Conservation (phyloP, 2,113 vertebrate genomes). For the Dasyurus viverrinus region DNA sequence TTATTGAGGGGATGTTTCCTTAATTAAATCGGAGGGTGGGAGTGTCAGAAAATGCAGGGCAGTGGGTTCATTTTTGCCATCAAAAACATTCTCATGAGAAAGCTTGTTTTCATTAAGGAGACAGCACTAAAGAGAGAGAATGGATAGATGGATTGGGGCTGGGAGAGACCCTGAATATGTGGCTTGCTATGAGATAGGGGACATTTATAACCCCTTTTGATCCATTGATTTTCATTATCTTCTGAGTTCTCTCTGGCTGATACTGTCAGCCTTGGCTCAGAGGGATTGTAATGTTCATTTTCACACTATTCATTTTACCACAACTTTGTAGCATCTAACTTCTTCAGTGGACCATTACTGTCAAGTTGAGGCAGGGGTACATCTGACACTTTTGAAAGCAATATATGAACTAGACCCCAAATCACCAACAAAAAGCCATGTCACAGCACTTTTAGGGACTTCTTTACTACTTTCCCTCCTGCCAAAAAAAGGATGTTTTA, state of each 20-base stretch:
- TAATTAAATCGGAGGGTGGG: slow-evolving; percentile 37
- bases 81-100: slow-evolving; percentile 11
- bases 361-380: neutral
- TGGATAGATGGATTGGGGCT: neutral
- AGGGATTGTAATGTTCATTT: neutral
- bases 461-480: neutral
- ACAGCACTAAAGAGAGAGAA: neutral
- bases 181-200: neutral
- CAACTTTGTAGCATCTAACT: no score
- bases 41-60: neutral
- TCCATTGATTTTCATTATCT: neutral
- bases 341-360: neutral
- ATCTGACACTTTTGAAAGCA: no score
- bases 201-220: neutral
- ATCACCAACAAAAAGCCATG: neutral
- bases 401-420: neutral
- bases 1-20: slow-evolving; percentile 58
- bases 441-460: neutral
- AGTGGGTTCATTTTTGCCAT: slow-evolving; percentile 46
- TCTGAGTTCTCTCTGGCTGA: neutral
- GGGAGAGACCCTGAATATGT: neutral
- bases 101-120: slow-evolving; percentile 30
- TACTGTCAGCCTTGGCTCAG: neutral
- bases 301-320: neutral
- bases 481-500: neutral